Conservation (phyloP, 2,888 invertebrate genomes). For the Ichneumoninae sp. region DNA sequence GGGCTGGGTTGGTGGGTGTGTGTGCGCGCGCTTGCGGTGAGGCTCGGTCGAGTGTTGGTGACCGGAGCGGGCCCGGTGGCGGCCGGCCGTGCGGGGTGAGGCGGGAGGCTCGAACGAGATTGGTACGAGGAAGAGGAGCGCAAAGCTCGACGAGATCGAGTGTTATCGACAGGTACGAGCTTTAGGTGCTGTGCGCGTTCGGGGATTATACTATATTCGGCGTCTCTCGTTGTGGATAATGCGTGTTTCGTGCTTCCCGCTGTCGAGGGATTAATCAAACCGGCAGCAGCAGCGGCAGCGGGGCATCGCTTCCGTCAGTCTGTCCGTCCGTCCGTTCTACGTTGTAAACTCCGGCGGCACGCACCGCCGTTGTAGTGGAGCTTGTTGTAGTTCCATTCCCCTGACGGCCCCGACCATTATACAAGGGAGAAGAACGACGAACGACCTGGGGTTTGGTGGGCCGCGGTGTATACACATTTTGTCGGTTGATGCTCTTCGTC, state of each 20-base stretch:
- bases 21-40: slow-evolving; percentile 27
- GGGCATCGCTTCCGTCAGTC: slow-evolving; percentile 53
- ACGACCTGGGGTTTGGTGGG: slow-evolving; percentile 11
- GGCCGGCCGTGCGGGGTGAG: neutral
- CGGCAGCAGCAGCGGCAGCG: slow-evolving; percentile 34
- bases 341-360: slow-evolving; percentile 52
- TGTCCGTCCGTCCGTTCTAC: slow-evolving; percentile 41
- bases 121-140: slow-evolving; percentile 24
- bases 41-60: slow-evolving; percentile 9
- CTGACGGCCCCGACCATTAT: slow-evolving; percentile 33
- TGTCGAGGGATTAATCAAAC: slow-evolving; percentile 68
- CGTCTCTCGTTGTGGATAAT: slow-evolving; percentile 63
- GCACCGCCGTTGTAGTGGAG: slow-evolving; percentile 28
- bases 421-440: slow-evolving; percentile 15
- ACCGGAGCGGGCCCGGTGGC: neutral
- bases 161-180: slow-evolving; percentile 62
- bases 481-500: neutral
- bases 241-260: slow-evolving; percentile 64
- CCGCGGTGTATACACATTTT: slow-evolving; percentile 3
- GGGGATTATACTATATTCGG: slow-evolving; percentile 42
- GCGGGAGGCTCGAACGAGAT: slow-evolving; percentile 8
- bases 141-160: slow-evolving; percentile 58
- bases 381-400: slow-evolving; percentile 53
- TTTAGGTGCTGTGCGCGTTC: slow-evolving; percentile 22
- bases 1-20: slow-evolving; percentile 10